Conservation (phyloP, 1,140 invertebrate genomes). For the Neodiprion lecontei region DNA sequence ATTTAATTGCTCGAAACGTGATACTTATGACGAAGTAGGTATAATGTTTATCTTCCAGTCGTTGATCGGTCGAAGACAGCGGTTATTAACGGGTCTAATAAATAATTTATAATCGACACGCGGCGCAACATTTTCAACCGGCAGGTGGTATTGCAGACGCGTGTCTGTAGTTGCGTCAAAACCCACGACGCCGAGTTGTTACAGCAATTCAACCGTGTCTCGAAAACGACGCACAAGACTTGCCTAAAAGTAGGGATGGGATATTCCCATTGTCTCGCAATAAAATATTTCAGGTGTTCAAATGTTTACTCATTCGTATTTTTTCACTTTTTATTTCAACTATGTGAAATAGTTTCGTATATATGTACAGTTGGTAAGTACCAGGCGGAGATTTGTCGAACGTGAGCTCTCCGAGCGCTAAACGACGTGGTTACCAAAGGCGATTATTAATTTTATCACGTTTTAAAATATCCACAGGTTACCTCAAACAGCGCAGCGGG, state of each 20-base stretch:
- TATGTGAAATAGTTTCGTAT: too few species aligned
- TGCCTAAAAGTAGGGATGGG: too few species aligned
- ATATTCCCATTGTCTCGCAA: too few species aligned
- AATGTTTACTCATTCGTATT: neutral
- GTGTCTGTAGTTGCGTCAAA: neutral
- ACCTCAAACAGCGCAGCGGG: neutral
- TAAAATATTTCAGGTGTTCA: neutral
- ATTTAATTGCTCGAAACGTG: neutral
- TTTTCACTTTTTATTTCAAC: too few species aligned
- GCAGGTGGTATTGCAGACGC: neutral
- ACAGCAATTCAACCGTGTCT: too few species aligned
- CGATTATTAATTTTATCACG: neutral
- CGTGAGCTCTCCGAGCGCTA: too few species aligned
- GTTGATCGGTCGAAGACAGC: neutral
- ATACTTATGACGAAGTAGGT: neutral
- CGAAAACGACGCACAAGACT: too few species aligned
- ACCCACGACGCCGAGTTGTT: neutral
- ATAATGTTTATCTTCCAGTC: neutral
- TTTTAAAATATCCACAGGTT: conserved; percentile 3
- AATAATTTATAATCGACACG: neutral
- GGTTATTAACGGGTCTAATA: conserved; percentile 5
- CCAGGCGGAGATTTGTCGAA: too few species aligned
- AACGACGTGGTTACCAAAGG: neutral
- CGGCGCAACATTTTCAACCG: neutral
- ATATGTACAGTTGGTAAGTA: too few species aligned